These are phyloP conservation scores for Diachasma alloeum DNA, from an alignment of 1,140 invertebrate species.

Conservation along the genomic window DNA sequence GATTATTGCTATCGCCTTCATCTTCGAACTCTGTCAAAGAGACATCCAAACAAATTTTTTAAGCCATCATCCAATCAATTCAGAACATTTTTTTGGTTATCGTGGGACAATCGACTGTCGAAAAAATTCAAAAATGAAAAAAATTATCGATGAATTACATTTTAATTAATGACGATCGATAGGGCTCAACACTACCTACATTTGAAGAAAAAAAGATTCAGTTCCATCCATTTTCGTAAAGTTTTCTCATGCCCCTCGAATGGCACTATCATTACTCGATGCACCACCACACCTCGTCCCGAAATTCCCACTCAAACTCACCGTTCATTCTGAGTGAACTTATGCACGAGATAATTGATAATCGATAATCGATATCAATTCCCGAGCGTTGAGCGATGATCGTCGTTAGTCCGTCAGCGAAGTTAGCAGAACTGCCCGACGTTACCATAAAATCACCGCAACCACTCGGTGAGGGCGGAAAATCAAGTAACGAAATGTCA, in stretches of 20 bases:
- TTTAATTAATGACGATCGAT: too few species aligned
- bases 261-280: neutral
- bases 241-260: neutral
- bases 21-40: too few species aligned
- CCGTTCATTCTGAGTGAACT: neutral
- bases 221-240: neutral
- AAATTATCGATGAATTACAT: too few species aligned
- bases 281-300: neutral
- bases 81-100: too few species aligned
- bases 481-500: neutral
- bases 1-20: too few species aligned
- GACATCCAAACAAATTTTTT: too few species aligned
- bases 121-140: too few species aligned
- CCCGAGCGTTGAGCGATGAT: slow-evolving; percentile 21
- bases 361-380: slow-evolving; percentile 17
- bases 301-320: neutral
- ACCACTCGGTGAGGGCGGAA: neutral
- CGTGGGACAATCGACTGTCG: too few species aligned
- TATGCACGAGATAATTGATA: slow-evolving; percentile 21
- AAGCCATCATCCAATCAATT: too few species aligned
- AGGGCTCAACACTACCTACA: too few species aligned
- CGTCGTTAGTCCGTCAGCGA: slow-evolving; percentile 22
- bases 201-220: too few species aligned
- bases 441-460: slow-evolving; percentile 19
- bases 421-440: slow-evolving; percentile 23